Percentiles rank a stretch among this genome's conserved stretches.
Evolutionary conservation across 53 echinoderm and acorn worm species (phyloP).

Genomic region (Holothuria scabra): DNA sequence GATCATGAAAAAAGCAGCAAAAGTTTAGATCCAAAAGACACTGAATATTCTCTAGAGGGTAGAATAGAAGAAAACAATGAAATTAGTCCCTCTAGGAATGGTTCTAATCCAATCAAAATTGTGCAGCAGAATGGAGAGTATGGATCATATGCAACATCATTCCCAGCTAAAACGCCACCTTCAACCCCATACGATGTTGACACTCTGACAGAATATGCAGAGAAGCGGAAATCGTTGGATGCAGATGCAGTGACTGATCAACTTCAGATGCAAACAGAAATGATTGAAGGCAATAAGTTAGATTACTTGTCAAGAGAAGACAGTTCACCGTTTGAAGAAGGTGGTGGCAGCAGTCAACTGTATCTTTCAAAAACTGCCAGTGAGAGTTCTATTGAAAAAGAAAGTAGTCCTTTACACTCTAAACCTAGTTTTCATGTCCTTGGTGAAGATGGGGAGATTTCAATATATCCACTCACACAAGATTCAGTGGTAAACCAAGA

Average conservation of each 20-base stretch:
- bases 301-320: constrained; percentile 11
- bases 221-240: constrained; percentile 62
- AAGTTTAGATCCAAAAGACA: background rate
- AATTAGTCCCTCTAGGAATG: background rate
- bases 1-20: background rate
- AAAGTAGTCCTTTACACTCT: constrained; percentile 58
- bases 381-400: constrained; percentile 59
- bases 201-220: constrained; percentile 60
- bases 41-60: background rate
- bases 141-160: constrained; percentile 62
- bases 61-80: background rate
- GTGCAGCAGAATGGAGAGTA: constrained; percentile 33
- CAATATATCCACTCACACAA: constrained; percentile 79
- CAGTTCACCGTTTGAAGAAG: constrained; percentile 1
- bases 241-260: constrained; percentile 71
- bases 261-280: constrained; percentile 56
- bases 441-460: constrained; percentile 74
- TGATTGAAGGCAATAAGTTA: background rate
- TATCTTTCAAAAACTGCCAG: constrained; percentile 55
- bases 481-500: constrained; percentile 62
- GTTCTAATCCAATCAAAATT: constrained; percentile 23
- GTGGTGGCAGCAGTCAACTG: background rate
- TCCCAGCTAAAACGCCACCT: constrained; percentile 89
- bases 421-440: constrained; percentile 79
- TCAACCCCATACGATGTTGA: constrained; percentile 74